Percentiles rank a stretch among this genome's conserved stretches.
Evolutionary conservation across 2,888 invertebrate genomes (phyloP).

Genomic region (Fragum sueziense): DNA sequence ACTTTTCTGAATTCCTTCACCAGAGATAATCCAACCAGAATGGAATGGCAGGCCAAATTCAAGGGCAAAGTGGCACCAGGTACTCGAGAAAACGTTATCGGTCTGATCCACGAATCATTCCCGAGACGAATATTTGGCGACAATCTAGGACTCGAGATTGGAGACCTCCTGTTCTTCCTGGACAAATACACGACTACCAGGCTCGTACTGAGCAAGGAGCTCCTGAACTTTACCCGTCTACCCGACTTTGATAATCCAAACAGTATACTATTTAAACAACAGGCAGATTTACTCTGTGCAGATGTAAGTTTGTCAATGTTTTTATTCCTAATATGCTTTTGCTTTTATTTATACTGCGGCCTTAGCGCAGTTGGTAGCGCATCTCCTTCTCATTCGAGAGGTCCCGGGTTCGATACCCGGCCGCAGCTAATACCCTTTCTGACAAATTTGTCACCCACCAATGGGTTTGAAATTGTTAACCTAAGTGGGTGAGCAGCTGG

Average conservation of each 20-base stretch:
- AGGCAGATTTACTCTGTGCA: conserved; percentile 55
- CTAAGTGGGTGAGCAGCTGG: no score
- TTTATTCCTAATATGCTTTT: no score
- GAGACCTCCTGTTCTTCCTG: conserved; percentile 64
- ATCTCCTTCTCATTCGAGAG: no score
- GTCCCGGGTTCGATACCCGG: no score
- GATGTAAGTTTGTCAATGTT: conserved; percentile 57
- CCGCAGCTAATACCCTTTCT: no score
- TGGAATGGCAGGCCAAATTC: conserved; percentile 65
- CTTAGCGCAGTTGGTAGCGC: no score
- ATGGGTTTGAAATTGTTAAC: no score
- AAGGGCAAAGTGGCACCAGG: conserved; percentile 61
- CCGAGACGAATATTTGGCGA: conserved; percentile 55
- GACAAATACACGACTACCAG: conserved; percentile 62
- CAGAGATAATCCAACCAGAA: conserved; percentile 60
- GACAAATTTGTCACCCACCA: no score
- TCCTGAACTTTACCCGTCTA: conserved; percentile 62
- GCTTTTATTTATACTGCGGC: no score
- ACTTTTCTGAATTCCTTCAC: neutral
- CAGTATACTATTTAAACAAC: conserved; percentile 52
- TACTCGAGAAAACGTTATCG: conserved; percentile 48
- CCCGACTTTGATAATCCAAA: conserved; percentile 61
- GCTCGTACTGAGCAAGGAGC: conserved; percentile 52
- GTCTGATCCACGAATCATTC: conserved; percentile 56
- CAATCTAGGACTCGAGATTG: conserved; percentile 57